These are phyloP conservation scores for Cerastis rubricosa DNA, from an alignment of 2,888 invertebrate genomes.

Conservation along the genomic window DNA sequence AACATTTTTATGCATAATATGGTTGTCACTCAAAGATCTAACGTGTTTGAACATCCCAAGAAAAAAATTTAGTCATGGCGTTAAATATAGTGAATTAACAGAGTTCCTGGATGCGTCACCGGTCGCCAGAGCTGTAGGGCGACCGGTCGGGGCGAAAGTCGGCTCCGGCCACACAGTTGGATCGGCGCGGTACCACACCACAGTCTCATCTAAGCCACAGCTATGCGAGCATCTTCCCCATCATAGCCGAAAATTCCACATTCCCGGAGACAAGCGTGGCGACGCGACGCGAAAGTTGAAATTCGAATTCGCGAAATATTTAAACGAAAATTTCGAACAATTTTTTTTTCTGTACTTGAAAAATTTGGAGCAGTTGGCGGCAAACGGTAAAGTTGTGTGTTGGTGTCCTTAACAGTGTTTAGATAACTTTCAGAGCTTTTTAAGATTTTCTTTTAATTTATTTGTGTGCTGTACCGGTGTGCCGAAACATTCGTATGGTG, in stretches of 20 bases:
- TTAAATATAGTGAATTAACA: constrained; percentile 83
- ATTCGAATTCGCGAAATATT: constrained; percentile 77
- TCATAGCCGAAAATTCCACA: constrained; percentile 87
- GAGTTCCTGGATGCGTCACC: constrained; percentile 89
- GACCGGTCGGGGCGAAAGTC: constrained; percentile 91
- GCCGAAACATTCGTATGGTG: constrained; percentile 84
- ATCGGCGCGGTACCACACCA: constrained; percentile 85
- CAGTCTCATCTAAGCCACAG: constrained; percentile 90
- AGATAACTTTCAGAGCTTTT: constrained; percentile 84
- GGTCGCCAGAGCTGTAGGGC: constrained; percentile 87
- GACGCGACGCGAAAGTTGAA: constrained; percentile 83
- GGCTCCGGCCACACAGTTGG: constrained; percentile 86
- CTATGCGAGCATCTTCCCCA: constrained; percentile 90
- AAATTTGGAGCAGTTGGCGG: constrained; percentile 85
- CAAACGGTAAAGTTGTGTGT: constrained; percentile 89
- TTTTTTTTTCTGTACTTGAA: constrained; percentile 75
- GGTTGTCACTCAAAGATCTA: constrained; percentile 36
- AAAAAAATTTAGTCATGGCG: constrained; percentile 75
- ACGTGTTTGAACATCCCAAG: constrained; percentile 54
- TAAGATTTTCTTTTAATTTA: constrained; percentile 79
- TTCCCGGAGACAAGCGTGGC: constrained; percentile 82
- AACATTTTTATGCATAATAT: constrained; percentile 22
- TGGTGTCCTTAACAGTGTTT: constrained; percentile 84
- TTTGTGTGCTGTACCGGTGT: constrained; percentile 84
- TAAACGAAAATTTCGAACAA: constrained; percentile 65